Evolutionary conservation across 2,797 vertebrate species (phyloP).

Genomic region (Xiphorhynchus erythropygius): DNA sequence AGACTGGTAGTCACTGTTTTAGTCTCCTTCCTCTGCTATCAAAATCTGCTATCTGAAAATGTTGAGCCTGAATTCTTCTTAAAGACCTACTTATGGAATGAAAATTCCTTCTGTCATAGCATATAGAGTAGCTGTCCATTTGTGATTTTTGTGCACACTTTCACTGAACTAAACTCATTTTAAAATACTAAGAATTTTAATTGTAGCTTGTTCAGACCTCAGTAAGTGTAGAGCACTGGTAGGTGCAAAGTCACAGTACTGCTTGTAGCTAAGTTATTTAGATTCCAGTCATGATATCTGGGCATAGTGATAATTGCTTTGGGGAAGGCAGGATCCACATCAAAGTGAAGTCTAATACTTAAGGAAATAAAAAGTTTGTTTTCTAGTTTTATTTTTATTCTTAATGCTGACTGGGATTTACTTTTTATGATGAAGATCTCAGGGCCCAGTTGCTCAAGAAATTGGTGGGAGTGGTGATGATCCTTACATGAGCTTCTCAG

Average conservation of each 20-base stretch:
- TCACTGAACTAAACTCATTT: neutral
- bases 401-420: neutral
- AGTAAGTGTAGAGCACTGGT: neutral
- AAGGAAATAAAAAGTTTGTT: neutral
- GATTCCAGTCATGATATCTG: neutral
- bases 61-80: neutral
- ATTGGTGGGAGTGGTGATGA: neutral
- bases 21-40: neutral
- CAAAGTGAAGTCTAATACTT: neutral
- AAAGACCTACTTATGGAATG: neutral
- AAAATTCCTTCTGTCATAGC: neutral
- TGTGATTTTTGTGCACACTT: neutral
- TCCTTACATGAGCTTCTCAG: neutral
- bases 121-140: neutral
- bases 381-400: neutral
- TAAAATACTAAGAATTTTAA: neutral
- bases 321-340: neutral
- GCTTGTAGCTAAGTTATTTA: neutral
- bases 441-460: neutral
- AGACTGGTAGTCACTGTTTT: neutral
- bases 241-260: neutral
- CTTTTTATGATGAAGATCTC: neutral
- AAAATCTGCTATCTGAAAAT: neutral
- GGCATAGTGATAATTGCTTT: neutral
- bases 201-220: neutral